Percentiles rank a stretch among this genome's conserved stretches.
These are phyloP conservation scores for Diachasma alloeum DNA, from an alignment of 1,140 invertebrate species.

Conservation along the genomic window DNA sequence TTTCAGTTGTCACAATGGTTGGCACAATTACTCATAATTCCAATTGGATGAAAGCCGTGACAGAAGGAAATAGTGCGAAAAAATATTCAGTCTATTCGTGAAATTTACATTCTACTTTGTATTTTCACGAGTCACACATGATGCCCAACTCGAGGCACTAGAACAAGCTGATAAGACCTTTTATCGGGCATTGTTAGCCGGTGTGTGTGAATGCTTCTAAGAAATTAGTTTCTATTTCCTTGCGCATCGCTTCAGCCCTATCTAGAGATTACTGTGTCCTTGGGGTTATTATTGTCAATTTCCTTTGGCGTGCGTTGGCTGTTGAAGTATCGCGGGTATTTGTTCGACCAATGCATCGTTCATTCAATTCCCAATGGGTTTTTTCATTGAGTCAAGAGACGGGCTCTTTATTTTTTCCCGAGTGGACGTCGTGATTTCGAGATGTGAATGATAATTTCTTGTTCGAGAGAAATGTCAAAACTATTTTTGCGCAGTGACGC, in stretches of 20 bases:
- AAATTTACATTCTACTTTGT: not conserved
- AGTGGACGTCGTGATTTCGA: no score
- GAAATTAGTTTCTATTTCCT: not conserved
- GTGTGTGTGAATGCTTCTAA: not conserved
- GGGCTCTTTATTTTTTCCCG: no score
- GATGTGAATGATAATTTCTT: no score
- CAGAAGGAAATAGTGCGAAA: not conserved
- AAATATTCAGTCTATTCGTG: not conserved
- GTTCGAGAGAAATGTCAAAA: no score
- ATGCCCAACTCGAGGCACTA: not conserved
- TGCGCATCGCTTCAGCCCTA: not conserved
- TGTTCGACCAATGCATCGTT: not conserved
- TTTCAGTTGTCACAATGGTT: no score
- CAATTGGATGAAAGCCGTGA: no score
- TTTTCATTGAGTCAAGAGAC: not conserved
- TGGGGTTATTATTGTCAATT: conserved; percentile 51
- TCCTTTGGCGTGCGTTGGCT: conserved; percentile 41
- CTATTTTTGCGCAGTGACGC: no score
- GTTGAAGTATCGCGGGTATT: not conserved
- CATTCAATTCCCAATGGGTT: not conserved
- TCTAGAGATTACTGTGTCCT: conserved; percentile 49
- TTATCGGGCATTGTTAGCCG: not conserved
- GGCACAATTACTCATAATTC: no score
- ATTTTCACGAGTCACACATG: not conserved
- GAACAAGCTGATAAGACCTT: not conserved